Percentiles rank a stretch among this genome's conserved stretches.
Conservation (phyloP, 2,113 vertebrate genomes). For the Malaclemys terrapin region DNA sequence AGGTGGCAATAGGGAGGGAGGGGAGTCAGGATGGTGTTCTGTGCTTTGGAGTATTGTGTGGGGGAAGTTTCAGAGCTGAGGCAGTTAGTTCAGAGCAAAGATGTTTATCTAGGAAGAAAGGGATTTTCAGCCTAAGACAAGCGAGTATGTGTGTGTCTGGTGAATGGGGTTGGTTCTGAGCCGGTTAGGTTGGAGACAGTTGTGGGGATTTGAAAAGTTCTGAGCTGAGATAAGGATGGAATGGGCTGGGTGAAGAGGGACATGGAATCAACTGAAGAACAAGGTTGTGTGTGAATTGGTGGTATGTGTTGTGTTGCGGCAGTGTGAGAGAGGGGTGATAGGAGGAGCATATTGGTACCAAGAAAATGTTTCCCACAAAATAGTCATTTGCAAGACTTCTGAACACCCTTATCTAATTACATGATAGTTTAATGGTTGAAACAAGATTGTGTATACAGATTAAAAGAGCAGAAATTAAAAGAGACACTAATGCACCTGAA, state of each 20-base stretch:
- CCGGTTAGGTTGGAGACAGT: not conserved
- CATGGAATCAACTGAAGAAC: not conserved
- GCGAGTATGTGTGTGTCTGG: not conserved
- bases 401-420: slow-evolving; percentile 4
- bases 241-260: not conserved
- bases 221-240: not conserved
- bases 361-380: slow-evolving; percentile 48
- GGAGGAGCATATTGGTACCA: not conserved
- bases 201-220: not conserved
- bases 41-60: not conserved
- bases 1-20: not conserved
- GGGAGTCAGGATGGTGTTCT: not conserved
- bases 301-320: not conserved
- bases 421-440: not conserved
- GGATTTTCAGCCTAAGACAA: not conserved
- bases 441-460: not conserved
- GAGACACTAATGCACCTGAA: slow-evolving; percentile 10
- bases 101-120: not conserved
- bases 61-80: not conserved
- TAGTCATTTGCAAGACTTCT: slow-evolving; percentile 37
- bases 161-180: not conserved
- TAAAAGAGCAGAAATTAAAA: slow-evolving; percentile 38
- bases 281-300: not conserved
- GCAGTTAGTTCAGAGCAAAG: not conserved
- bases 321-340: slow-evolving; percentile 8